Percentiles rank a stretch among this genome's conserved stretches.
Conservation (phyloP, 2,888 invertebrate species). For the Rhagophthalmus giganteus region DNA sequence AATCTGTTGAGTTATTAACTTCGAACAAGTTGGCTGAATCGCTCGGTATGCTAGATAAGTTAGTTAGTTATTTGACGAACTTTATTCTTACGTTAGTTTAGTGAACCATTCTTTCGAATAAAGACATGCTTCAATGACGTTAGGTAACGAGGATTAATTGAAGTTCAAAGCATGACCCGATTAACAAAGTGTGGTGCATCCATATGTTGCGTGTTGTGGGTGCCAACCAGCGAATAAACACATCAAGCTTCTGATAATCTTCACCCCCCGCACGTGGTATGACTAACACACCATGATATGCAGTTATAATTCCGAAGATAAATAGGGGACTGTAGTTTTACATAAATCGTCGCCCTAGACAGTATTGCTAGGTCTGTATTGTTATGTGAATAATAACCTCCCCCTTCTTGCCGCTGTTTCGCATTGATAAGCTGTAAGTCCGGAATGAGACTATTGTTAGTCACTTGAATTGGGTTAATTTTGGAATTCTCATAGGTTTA, state of each 20-base stretch:
- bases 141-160: slow-evolving; percentile 20
- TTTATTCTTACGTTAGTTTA: too few relatives aligned
- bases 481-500: slow-evolving; percentile 10
- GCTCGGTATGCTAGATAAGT: too few relatives aligned
- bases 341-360: slow-evolving; percentile 32
- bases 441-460: slow-evolving; percentile 30
- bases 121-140: too few relatives aligned
- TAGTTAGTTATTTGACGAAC: too few relatives aligned
- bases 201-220: slow-evolving; percentile 41
- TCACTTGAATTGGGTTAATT: slow-evolving; percentile 29
- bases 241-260: slow-evolving; percentile 44
- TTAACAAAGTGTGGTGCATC: slow-evolving; percentile 27
- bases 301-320: slow-evolving; percentile 52
- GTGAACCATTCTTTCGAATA: too few relatives aligned
- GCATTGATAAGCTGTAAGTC: slow-evolving; percentile 33
- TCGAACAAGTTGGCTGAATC: too few relatives aligned
- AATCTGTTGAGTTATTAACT: too few relatives aligned
- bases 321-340: slow-evolving; percentile 50
- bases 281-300: slow-evolving; percentile 53
- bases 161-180: slow-evolving; percentile 12
- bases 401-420: slow-evolving; percentile 33
- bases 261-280: slow-evolving; percentile 49
- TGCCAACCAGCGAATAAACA: slow-evolving; percentile 46
- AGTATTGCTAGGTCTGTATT: slow-evolving; percentile 32
- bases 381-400: slow-evolving; percentile 34